Percentiles rank a stretch among this genome's conserved stretches.
Evolutionary conservation across 2,797 vertebrate species (phyloP).

Genomic region (Capromys pilorides): DNA sequence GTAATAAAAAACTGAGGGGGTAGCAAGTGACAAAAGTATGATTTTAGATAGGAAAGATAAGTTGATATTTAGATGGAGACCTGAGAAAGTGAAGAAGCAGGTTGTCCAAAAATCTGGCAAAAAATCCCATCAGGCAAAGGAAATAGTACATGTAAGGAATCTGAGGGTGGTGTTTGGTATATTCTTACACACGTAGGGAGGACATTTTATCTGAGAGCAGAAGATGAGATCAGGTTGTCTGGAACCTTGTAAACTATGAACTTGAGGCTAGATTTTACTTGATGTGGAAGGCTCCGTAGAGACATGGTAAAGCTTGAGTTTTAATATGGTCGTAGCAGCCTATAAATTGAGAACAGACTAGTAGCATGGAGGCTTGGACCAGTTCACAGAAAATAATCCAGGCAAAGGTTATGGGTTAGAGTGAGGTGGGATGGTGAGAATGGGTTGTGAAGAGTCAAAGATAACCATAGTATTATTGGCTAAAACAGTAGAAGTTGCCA

Average conservation of each 20-base stretch:
- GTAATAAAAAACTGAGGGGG: not conserved
- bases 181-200: not conserved
- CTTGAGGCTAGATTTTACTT: not conserved
- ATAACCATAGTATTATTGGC: not conserved
- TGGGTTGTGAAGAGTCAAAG: not conserved
- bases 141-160: not conserved
- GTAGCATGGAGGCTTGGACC: not conserved
- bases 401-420: not conserved
- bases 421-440: not conserved
- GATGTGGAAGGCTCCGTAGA: not conserved
- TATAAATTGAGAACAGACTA: not conserved
- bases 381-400: slow-evolving; percentile 11
- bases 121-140: not conserved
- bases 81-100: not conserved
- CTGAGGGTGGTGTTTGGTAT: not conserved
- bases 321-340: not conserved
- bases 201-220: not conserved
- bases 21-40: not conserved
- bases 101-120: not conserved
- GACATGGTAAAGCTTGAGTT: not conserved
- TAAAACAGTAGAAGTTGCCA: not conserved
- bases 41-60: not conserved
- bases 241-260: not conserved
- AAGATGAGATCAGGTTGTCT: not conserved
- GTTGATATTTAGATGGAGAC: not conserved